A percentile compares a stretch with the other conserved stretches of the same genome.
These are phyloP conservation scores for Myotis davidii DNA, from an alignment of 2,113 vertebrate genomes.

Conservation along the genomic window DNA sequence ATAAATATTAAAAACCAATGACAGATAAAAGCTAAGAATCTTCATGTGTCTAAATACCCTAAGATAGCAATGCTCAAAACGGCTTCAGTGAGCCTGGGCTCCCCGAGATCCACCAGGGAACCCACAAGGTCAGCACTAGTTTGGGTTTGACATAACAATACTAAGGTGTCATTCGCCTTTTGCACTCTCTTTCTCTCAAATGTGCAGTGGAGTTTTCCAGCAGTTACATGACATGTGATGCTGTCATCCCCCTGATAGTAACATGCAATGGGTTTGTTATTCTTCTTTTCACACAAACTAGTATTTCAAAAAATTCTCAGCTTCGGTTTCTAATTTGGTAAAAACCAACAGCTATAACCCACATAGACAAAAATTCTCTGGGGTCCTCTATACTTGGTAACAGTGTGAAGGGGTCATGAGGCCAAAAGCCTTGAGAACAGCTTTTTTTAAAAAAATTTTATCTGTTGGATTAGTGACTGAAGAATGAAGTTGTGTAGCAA, in stretches of 20 bases:
- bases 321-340: not conserved
- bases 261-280: not conserved
- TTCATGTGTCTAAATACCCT: not conserved
- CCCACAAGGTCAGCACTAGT: not conserved
- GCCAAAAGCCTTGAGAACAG: not conserved
- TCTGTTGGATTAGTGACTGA: not conserved
- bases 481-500: not conserved
- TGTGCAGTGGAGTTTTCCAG: not conserved
- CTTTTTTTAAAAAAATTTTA: not conserved
- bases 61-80: not conserved
- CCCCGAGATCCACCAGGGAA: not conserved
- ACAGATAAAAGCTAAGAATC: not conserved
- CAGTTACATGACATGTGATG: not conserved
- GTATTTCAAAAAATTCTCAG: not conserved
- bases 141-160: not conserved
- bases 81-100: not conserved
- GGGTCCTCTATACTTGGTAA: not conserved
- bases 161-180: not conserved
- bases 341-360: not conserved
- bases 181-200: not conserved
- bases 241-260: not conserved
- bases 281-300: not conserved
- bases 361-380: not conserved
- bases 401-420: not conserved
- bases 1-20: not conserved